Percentiles rank a stretch among this genome's conserved stretches.
phyloP scores from a whole-genome alignment of 1,140 invertebrate genomes.

The Lepidurus packardi region DNA sequence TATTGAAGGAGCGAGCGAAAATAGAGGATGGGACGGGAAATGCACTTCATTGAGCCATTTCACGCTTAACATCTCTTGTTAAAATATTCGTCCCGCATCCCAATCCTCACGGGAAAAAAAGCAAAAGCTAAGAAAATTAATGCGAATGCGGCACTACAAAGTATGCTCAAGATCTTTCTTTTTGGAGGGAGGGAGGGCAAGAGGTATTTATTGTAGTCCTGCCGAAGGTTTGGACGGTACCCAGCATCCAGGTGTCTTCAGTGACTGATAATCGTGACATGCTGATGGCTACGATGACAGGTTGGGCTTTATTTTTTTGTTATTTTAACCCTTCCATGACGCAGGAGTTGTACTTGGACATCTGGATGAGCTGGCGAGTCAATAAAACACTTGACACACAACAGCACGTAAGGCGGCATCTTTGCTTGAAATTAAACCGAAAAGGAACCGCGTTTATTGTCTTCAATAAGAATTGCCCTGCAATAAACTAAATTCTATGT shows the following conservation, averaged over 20 bases:
- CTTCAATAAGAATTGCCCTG: slow-evolving; percentile 5
- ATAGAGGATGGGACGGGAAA: not conserved
- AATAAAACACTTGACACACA: slow-evolving; percentile 11
- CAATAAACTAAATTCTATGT: slow-evolving; percentile 20
- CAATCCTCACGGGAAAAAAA: not conserved
- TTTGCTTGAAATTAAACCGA: slow-evolving; percentile 19
- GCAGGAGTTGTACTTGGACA: not conserved
- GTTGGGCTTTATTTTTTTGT: not conserved
- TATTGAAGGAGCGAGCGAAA: not conserved
- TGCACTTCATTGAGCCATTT: slow-evolving; percentile 2
- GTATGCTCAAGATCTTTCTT: not conserved
- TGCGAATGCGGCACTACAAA: not conserved
- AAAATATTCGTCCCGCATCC: not conserved
- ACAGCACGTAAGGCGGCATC: slow-evolving; percentile 12
- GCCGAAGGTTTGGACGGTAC: slow-evolving; percentile 12
- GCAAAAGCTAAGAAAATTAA: not conserved
- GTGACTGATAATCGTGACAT: slow-evolving; percentile 21
- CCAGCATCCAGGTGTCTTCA: slow-evolving; percentile 18
- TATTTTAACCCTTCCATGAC: not conserved
- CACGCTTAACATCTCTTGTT: not conserved
- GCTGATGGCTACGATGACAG: slow-evolving; percentile 6
- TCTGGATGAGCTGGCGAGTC: not conserved
- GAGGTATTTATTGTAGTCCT: not conserved
- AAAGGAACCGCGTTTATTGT: slow-evolving; percentile 6
- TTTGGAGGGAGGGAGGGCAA: not conserved